Evolutionary conservation across 1,140 invertebrate species (phyloP), one percentile per base, ranked within the genome.

Genomic region (Lutraria rhynchaena): DNA sequence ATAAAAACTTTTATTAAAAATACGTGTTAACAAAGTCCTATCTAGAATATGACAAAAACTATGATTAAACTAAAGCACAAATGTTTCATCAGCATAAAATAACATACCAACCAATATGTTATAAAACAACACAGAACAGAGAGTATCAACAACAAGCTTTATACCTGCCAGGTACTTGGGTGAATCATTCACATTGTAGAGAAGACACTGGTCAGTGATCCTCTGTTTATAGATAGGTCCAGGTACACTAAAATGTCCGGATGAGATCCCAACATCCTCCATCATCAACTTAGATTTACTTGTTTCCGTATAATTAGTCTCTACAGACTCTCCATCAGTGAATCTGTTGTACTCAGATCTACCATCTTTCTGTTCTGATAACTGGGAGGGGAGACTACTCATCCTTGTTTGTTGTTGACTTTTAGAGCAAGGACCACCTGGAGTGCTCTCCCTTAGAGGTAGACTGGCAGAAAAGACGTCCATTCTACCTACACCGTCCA

Each of bases 211-310:
- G 31, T 81, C 78, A 37, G 57, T 73, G 35, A 74, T 41, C 1
- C 57, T 49, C n/a, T 81, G 78, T 44, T 65, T 81, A 57, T 81
- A 81, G 0, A 81, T 74, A 17, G 78, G 78, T 57, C 78, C 78
- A 49, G 78, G 78, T 3, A 81, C 58, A 65, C 78, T 73, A 49
- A 81, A 81, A 31, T 69, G 53, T 55, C n/a, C 27, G 19, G 4
- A 5, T 7, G 4, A 5, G n/a, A 27, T 19, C 5, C 7, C 4
- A 22, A 7, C 27, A 4, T 22, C 4, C 4, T 55, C 19, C 19
- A 22, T 27, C 4, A n/a, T 27, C 27, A n/a, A 9, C 27, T 22
- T 27, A 22, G 19, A 55, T n/a, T 22, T 4, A 55, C 27, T 19
- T n/a, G n/a, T n/a, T n/a, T n/a, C n/a, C n/a, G n/a, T n/a, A n/a